These are phyloP conservation scores for Hassar affinis DNA, from an alignment of 2,113 vertebrate species.

Conservation along the genomic window DNA sequence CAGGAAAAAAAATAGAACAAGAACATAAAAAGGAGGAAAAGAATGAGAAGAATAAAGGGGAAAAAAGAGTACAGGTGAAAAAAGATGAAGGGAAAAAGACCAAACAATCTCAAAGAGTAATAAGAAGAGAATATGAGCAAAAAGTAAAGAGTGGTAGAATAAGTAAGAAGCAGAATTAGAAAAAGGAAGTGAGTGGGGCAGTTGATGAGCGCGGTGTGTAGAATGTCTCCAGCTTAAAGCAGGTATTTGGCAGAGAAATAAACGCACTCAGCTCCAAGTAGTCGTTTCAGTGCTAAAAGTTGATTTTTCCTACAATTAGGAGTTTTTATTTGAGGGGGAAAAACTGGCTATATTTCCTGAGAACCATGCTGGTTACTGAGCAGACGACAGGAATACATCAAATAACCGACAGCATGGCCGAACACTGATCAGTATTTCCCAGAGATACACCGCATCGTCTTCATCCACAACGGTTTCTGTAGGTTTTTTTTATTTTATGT, in stretches of 20 bases:
- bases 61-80: not conserved
- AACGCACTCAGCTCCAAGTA: constrained; percentile 90
- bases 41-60: constrained; percentile 19
- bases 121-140: constrained; percentile 19
- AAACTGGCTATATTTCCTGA: constrained; percentile 97
- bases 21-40: not conserved
- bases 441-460: constrained; percentile 98
- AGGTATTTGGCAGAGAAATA: constrained; percentile 93
- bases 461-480: constrained; percentile 76
- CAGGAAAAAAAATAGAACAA: not conserved
- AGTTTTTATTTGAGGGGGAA: constrained; percentile 74
- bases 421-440: constrained; percentile 98
- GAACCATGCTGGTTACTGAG: constrained; percentile 99
- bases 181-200: constrained; percentile 48
- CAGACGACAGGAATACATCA: constrained; percentile 88
- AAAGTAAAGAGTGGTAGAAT: constrained; percentile 77
- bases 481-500: constrained; percentile 54
- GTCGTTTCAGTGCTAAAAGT: constrained; percentile 94
- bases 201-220: constrained; percentile 82
- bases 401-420: constrained; percentile 89
- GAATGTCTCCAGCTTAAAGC: constrained; percentile 94
- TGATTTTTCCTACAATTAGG: constrained; percentile 90
- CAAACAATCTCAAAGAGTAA: constrained; percentile 25
- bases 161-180: not conserved
- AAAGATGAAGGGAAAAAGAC: not conserved